phyloP scores from a whole-genome alignment of 2,797 vertebrate species.

The Syngnathus rostellatus region DNA sequence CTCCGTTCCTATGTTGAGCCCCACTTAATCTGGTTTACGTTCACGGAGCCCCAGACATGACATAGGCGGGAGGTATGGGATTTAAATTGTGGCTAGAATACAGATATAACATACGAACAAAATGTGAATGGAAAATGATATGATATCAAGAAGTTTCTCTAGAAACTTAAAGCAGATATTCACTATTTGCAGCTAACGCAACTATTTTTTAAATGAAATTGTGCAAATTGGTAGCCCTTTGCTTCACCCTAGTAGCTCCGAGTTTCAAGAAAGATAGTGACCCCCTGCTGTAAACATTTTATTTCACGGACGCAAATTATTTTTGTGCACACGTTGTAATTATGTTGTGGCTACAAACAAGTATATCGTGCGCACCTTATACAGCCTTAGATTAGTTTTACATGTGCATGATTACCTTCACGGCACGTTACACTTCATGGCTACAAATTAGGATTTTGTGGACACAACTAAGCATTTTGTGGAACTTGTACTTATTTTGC shows the following conservation, averaged over 20 bases:
- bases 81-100: background rate
- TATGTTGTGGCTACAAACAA: no score
- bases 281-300: background rate
- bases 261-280: background rate
- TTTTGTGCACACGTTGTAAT: no score
- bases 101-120: background rate
- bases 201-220: background rate
- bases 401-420: background rate
- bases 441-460: conserved; percentile 27
- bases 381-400: no score
- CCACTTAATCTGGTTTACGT: conserved; percentile 74
- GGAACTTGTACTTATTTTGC: background rate
- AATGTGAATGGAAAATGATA: background rate
- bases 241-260: background rate
- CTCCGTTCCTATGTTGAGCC: conserved; percentile 54
- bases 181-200: background rate
- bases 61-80: background rate
- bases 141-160: background rate
- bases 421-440: background rate
- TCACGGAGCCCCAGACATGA: background rate
- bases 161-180: background rate
- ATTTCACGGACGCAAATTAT: no score
- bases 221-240: background rate
- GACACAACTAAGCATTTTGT: background rate
- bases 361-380: no score